Percentiles rank a stretch among this genome's conserved stretches.
These are phyloP conservation scores for Enteromius radiatus DNA, from an alignment of 2,797 vertebrate genomes.

Conservation along the genomic window DNA sequence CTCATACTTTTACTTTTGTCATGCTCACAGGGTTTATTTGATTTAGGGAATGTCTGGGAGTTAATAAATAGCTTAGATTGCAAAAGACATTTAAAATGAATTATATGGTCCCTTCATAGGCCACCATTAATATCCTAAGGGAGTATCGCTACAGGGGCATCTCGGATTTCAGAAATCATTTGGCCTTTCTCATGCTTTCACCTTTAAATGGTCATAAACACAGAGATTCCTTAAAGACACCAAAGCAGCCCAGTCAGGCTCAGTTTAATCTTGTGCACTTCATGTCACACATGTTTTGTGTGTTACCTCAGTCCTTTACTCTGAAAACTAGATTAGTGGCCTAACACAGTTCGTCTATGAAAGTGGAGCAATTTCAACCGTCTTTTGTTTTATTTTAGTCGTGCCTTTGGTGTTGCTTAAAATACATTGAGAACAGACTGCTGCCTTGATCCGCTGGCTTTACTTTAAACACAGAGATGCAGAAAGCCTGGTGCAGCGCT, in stretches of 20 bases:
- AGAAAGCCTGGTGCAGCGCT: neutral
- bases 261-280: slow-evolving; percentile 38
- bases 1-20: slow-evolving; percentile 10
- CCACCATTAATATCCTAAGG: slow-evolving; percentile 11
- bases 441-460: slow-evolving; percentile 54
- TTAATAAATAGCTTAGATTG: slow-evolving; percentile 4
- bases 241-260: slow-evolving; percentile 31
- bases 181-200: slow-evolving; percentile 14
- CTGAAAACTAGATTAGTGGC: slow-evolving; percentile 65
- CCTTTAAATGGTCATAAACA: slow-evolving; percentile 31
- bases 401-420: slow-evolving; percentile 52
- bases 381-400: slow-evolving; percentile 67
- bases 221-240: slow-evolving; percentile 25
- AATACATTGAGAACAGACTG: slow-evolving; percentile 52
- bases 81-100: slow-evolving; percentile 14
- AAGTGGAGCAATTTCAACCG: slow-evolving; percentile 53
- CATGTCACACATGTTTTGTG: slow-evolving; percentile 50
- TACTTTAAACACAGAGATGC: slow-evolving; percentile 13
- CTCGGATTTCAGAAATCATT: slow-evolving; percentile 13
- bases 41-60: slow-evolving; percentile 2
- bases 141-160: neutral
- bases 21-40: neutral
- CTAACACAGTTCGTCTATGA: slow-evolving; percentile 53
- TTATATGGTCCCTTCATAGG: neutral
- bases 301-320: slow-evolving; percentile 54